Evolutionary conservation across 2,113 vertebrate species (phyloP).

Genomic region (Chaetops frenatus): DNA sequence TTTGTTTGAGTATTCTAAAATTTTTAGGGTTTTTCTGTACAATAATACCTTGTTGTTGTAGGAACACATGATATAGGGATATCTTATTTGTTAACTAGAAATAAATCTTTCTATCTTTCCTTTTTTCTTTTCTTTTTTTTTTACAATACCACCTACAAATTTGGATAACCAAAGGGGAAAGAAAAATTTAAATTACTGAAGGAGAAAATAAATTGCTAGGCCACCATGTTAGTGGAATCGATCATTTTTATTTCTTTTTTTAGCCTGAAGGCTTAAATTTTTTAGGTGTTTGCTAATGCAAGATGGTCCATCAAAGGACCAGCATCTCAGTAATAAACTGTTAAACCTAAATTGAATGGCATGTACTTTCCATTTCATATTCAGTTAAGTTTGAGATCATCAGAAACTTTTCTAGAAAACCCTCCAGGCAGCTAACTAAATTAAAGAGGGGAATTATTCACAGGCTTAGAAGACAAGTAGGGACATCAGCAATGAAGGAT

Average conservation of each 20-base stretch:
- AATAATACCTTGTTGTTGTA: background rate
- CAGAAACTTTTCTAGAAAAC: constrained; percentile 29
- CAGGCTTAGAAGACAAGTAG: background rate
- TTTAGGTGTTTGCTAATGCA: background rate
- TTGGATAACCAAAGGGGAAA: background rate
- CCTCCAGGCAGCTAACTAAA: background rate
- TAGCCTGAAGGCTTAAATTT: background rate
- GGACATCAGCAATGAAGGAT: constrained; percentile 11
- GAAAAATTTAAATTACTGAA: background rate
- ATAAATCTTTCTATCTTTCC: background rate
- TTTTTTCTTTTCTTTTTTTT: background rate
- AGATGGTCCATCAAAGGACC: background rate
- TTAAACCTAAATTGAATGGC: background rate
- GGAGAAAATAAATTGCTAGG: background rate
- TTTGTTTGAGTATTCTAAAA: background rate
- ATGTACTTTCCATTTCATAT: background rate
- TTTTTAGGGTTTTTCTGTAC: background rate
- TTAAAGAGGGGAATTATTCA: constrained; percentile 14
- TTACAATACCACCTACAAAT: background rate
- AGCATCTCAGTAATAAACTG: background rate
- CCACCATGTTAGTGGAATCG: background rate
- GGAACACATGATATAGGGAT: background rate
- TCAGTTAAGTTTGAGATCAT: background rate
- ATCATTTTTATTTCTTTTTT: background rate
- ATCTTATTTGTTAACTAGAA: background rate